Percentiles rank a stretch among this genome's conserved stretches.
Conservation (phyloP, 2,113 vertebrate genomes). For the Symphodus melops region DNA sequence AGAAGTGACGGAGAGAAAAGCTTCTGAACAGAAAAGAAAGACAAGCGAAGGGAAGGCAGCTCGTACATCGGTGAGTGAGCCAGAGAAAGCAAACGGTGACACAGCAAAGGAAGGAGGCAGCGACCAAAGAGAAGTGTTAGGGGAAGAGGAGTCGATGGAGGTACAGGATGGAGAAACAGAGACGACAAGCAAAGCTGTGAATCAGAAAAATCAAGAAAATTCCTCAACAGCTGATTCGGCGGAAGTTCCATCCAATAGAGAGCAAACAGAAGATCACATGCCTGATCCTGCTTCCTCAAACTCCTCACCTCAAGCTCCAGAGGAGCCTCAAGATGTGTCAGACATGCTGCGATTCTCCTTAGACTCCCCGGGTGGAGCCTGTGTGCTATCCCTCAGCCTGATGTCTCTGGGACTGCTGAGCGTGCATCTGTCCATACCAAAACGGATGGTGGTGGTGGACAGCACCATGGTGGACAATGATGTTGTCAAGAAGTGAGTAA, state of each 20-base stretch:
- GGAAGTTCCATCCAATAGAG: conserved; percentile 1
- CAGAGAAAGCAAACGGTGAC: neutral
- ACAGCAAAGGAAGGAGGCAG: neutral
- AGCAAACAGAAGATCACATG: neutral
- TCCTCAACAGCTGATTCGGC: neutral
- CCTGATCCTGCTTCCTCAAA: neutral
- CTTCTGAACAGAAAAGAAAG: conserved; percentile 4
- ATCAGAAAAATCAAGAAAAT: neutral
- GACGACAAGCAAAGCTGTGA: neutral
- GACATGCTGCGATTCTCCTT: conserved; percentile 86
- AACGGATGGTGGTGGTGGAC: conserved; percentile 96
- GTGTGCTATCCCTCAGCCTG: conserved; percentile 85
- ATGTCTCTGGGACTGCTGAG: conserved; percentile 89
- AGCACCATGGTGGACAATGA: conserved; percentile 91
- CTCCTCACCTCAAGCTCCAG: rapidly evolving
- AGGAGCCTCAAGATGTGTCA: conserved; percentile 26
- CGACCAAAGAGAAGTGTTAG: neutral
- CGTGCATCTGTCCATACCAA: conserved; percentile 88
- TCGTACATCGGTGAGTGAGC: rapidly evolving
- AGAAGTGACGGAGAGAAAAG: conserved; percentile 1
- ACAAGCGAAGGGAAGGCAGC: neutral
- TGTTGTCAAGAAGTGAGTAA: conserved; percentile 80
- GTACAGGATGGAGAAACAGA: neutral
- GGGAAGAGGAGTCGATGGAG: neutral
- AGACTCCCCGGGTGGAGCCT: conserved; percentile 90